These are phyloP conservation scores for Reticulitermes speratus DNA, from an alignment of 1,140 invertebrate species.

Conservation along the genomic window DNA sequence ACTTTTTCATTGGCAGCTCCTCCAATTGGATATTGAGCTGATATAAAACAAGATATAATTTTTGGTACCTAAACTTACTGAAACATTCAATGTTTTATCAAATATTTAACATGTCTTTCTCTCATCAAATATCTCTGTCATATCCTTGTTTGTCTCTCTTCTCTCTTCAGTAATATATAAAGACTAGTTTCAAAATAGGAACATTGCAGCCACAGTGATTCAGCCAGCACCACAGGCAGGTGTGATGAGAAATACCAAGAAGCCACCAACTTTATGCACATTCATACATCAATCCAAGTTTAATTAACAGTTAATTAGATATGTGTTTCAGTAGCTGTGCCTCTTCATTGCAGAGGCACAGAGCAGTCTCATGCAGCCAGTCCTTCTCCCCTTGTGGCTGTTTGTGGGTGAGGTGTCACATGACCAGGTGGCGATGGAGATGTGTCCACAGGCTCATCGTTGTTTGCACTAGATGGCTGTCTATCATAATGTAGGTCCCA, in stretches of 20 bases:
- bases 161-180: constrained; percentile 31
- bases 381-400: constrained; percentile 51
- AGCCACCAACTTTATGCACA: constrained; percentile 13
- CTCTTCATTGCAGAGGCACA: background rate
- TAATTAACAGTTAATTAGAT: constrained; percentile 26
- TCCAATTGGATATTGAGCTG: background rate
- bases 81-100: constrained; percentile 4
- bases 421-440: constrained; percentile 43
- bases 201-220: constrained; percentile 40
- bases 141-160: background rate
- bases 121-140: constrained; percentile 13
- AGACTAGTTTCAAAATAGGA: constrained; percentile 47
- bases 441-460: constrained; percentile 43
- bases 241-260: constrained; percentile 29
- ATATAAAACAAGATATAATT: background rate
- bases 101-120: constrained; percentile 17
- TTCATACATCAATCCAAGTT: constrained; percentile 22
- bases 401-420: constrained; percentile 42
- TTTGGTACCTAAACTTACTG: constrained; percentile 3
- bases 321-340: background rate
- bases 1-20: background rate
- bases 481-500: constrained; percentile 43
- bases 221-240: constrained; percentile 27
- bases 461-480: constrained; percentile 27
- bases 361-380: constrained; percentile 48